Conservation (phyloP, 2,888 invertebrate species). For the Halictus ligatus region DNA sequence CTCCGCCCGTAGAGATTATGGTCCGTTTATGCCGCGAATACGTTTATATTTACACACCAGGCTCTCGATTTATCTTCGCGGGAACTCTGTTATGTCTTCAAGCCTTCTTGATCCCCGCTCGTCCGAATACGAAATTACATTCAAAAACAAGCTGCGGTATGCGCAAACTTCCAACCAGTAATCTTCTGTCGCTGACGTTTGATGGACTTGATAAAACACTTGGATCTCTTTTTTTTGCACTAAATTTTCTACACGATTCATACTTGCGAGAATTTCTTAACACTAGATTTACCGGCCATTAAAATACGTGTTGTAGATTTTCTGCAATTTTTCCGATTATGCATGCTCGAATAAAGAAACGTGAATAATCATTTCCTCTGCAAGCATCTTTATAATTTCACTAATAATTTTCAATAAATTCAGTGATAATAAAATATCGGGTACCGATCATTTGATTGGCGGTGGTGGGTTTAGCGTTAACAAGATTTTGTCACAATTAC, state of each 20-base stretch:
- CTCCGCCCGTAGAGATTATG: slow-evolving; percentile 47
- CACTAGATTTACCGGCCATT: too few relatives aligned
- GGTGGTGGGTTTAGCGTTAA: too few relatives aligned
- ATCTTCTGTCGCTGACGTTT: slow-evolving; percentile 2
- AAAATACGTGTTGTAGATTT: too few relatives aligned
- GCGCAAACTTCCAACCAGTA: not conserved
- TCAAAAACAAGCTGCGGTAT: not conserved
- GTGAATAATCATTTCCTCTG: too few relatives aligned
- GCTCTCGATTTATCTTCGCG: slow-evolving; percentile 43
- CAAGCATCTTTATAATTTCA: too few relatives aligned
- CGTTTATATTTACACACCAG: slow-evolving; percentile 44
- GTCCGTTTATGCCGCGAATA: slow-evolving; percentile 43
- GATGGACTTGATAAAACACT: not conserved
- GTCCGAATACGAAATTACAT: slow-evolving; percentile 28
- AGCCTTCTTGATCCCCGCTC: slow-evolving; percentile 11
- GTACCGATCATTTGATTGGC: too few relatives aligned
- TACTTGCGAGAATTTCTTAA: not conserved
- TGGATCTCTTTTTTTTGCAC: not conserved
- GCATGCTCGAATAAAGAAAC: too few relatives aligned
- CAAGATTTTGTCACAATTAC: too few relatives aligned
- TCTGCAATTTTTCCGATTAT: too few relatives aligned
- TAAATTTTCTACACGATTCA: not conserved
- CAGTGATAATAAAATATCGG: too few relatives aligned
- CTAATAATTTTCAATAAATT: too few relatives aligned
- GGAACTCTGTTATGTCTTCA: slow-evolving; percentile 37